Conservation (phyloP, 2,797 vertebrate species). For the Phrynocephalus guinanensis region DNA sequence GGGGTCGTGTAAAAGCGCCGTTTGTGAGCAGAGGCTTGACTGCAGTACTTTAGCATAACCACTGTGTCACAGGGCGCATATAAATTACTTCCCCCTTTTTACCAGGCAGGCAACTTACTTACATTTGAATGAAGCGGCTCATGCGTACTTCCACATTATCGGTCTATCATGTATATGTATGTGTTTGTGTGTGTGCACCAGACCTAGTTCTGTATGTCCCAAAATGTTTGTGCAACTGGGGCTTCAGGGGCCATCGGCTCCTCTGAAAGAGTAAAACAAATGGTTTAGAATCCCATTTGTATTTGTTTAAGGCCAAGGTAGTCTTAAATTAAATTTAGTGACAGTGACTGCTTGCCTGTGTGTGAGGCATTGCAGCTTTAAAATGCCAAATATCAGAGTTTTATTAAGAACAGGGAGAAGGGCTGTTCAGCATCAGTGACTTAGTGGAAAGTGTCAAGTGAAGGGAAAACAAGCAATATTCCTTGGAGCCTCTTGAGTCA, state of each 20-base stretch:
- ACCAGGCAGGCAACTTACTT: too few relatives aligned
- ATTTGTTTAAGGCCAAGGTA: not conserved
- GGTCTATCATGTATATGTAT: not conserved
- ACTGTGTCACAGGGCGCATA: too few relatives aligned
- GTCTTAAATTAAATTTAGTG: constrained; percentile 22
- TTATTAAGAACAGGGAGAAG: not conserved
- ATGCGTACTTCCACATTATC: too few relatives aligned
- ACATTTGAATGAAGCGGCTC: too few relatives aligned
- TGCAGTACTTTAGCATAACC: too few relatives aligned
- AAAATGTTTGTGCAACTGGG: not conserved
- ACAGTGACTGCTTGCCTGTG: not conserved
- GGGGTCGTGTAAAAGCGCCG: too few relatives aligned
- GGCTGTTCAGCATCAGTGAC: constrained; percentile 29
- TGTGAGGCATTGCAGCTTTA: constrained; percentile 30
- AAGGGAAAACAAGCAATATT: constrained; percentile 37
- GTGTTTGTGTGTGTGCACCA: not conserved
- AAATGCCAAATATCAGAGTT: constrained; percentile 5
- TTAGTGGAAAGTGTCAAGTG: constrained; percentile 24
- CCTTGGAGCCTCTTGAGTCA: constrained; percentile 4
- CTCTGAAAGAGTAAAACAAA: constrained; percentile 1
- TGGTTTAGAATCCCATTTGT: not conserved
- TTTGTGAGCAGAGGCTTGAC: too few relatives aligned
- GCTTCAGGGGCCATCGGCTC: too few relatives aligned
- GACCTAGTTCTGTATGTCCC: too few relatives aligned
- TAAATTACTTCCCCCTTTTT: too few relatives aligned